Conservation (phyloP, 35 echinoderm and acorn worm species). For the Apostichopus japonicus region DNA sequence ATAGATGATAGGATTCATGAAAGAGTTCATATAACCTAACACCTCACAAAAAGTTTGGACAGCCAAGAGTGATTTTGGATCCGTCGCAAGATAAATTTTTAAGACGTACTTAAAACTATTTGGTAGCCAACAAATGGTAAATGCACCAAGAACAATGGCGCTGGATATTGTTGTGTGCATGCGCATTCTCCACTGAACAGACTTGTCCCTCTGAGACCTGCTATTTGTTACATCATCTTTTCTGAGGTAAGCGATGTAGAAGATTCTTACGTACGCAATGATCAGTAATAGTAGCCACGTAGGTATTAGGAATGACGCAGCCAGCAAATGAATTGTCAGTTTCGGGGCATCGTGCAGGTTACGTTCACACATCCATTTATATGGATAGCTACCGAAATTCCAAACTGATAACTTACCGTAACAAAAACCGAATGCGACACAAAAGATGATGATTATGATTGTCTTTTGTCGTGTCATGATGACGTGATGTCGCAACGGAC, state of each 20-base stretch:
- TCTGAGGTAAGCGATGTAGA: conserved; percentile 33
- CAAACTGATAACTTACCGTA: neutral
- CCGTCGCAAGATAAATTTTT: neutral
- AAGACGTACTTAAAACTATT: conserved; percentile 50
- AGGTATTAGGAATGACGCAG: neutral
- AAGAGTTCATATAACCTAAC: neutral
- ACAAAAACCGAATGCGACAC: neutral
- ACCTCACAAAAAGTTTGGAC: conserved; percentile 10
- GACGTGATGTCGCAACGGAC: conserved; percentile 18
- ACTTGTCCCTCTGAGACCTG: neutral
- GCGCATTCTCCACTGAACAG: neutral
- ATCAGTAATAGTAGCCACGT: neutral
- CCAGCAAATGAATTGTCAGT: neutral
- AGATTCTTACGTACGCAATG: conserved; percentile 17
- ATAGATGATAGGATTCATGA: no score
- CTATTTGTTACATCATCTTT: neutral
- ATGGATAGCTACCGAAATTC: conserved; percentile 11
- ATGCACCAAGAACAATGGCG: neutral
- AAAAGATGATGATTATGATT: neutral
- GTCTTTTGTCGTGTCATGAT: conserved; percentile 9
- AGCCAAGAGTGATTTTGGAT: no score
- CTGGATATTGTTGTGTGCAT: conserved; percentile 3
- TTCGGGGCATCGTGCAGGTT: neutral
- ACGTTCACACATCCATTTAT: conserved; percentile 36
- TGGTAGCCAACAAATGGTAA: conserved; percentile 16